phyloP scores from a whole-genome alignment of 2,888 invertebrate species.

The Nomada goodeniana region DNA sequence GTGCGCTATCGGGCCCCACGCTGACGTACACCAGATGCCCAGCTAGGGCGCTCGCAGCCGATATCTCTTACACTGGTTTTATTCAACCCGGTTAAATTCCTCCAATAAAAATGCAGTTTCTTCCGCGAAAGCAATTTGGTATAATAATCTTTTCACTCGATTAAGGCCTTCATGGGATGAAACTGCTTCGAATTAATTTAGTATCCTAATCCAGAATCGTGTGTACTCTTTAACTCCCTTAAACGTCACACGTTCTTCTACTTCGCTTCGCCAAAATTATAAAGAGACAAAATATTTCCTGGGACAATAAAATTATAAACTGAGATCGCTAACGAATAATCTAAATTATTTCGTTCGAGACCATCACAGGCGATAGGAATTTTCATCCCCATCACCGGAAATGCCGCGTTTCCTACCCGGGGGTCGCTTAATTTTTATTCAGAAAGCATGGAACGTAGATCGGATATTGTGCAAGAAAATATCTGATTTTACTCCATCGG shows the following conservation, averaged over 20 bases:
- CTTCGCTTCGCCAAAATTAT: not conserved
- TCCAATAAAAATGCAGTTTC: constrained; percentile 71
- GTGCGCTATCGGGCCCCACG: no score
- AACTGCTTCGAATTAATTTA: constrained; percentile 71
- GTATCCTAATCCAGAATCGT: constrained; percentile 64
- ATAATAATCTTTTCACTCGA: constrained; percentile 34
- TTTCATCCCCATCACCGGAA: not conserved
- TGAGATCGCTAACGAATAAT: not conserved
- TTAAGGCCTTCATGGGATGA: constrained; percentile 55
- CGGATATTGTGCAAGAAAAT: constrained; percentile 8
- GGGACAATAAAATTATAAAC: constrained; percentile 1
- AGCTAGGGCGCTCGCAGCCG: no score
- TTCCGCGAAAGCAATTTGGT: constrained; percentile 66
- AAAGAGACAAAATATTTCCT: not conserved
- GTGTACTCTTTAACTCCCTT: not conserved
- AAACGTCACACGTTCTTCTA: not conserved
- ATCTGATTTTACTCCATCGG: constrained; percentile 22
- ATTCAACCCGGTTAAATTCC: constrained; percentile 2
- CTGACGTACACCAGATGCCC: no score
- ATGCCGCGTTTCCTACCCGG: not conserved
- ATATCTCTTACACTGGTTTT: no score
- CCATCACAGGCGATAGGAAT: not conserved
- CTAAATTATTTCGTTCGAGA: constrained; percentile 12
- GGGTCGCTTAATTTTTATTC: constrained; percentile 24
- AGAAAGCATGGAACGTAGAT: not conserved